Base-by-base conservation (phyloP, 2,113 vertebrate species). In the Sapayoa aenigma region DNA sequence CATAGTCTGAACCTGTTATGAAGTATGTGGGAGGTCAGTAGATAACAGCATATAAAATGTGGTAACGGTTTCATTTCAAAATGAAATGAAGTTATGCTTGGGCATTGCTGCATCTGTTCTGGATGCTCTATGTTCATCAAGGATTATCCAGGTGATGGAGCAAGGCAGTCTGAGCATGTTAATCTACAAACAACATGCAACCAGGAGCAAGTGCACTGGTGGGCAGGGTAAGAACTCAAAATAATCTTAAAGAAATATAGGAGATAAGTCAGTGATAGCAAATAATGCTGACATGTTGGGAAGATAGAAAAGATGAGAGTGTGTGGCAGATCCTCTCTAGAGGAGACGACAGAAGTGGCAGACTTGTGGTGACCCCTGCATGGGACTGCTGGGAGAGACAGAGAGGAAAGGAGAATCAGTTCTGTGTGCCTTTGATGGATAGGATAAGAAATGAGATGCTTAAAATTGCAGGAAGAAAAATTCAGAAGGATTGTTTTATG, bases 291-390 rank as follows among this genome's bases (percentile, higher is more conserved):
- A 52, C 5, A 7, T 47, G 11, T n/a, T 68, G 12, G 69, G 58
- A 84, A 81, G 69, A 55, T 4, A 71, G 37, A 44, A 52, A 89
- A 56, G 58, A 28, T 35, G 69, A 71, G 17, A 58, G 62, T 71
- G 50, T 37, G 28, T 41, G 49, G 50, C 41, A 76, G 74, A 75
- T 56, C 39, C 35, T 12, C 17, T 59, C 27, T 23, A 28, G 2
- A 9, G 18, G 19, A 56, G 37, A 28, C 81, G 53, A 46, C 37
- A 52, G 56, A 28, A 59, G 25, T 5, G 2, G 15, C 25, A 81
- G 75, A 47, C 22, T 92, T 1, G 1, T 2, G 2, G 47, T 86
- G 33, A 86, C 35, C 52, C 21, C 3, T 2, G 11, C 1, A 0
- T 67, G 47, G 18, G 28, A 28, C 77, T 94, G 18, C 63, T 56